phyloP scores from a whole-genome alignment of 2,113 vertebrate species.

The Rissa tridactyla region DNA sequence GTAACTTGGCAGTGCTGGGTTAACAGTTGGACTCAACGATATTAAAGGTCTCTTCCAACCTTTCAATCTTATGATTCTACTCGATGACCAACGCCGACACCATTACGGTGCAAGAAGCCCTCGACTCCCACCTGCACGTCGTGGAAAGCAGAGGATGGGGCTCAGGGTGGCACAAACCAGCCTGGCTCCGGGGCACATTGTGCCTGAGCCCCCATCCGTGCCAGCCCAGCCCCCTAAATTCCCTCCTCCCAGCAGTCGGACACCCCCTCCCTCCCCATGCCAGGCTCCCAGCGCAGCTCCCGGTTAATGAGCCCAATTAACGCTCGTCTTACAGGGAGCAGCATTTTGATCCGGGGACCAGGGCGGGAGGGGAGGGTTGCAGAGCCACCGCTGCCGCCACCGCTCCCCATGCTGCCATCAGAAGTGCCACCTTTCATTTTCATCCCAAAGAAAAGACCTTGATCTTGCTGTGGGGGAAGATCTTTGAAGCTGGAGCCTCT shows the following conservation, averaged over 20 bases:
- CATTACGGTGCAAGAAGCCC: rapidly evolving
- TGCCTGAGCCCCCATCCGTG: background rate
- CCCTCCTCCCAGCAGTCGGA: background rate
- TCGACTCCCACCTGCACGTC: rapidly evolving
- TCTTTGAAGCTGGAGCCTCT: background rate
- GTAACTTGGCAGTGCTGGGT: background rate
- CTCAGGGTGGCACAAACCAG: background rate
- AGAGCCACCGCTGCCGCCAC: rapidly evolving
- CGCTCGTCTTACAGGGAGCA: background rate
- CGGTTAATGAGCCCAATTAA: background rate
- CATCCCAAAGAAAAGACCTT: background rate
- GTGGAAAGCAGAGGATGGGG: background rate
- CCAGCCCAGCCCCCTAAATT: background rate
- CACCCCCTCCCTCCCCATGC: background rate
- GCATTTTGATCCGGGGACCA: background rate
- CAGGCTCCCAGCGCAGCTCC: background rate
- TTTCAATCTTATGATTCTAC: background rate
- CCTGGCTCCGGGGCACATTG: rapidly evolving
- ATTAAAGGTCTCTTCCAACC: background rate
- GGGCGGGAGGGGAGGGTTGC: rapidly evolving
- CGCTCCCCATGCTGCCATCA: background rate
- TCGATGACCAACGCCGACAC: background rate
- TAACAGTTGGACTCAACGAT: background rate
- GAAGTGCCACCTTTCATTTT: background rate
- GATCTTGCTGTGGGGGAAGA: background rate